Conservation (phyloP, 1,140 invertebrate species). For the Hycleus cichorii region DNA sequence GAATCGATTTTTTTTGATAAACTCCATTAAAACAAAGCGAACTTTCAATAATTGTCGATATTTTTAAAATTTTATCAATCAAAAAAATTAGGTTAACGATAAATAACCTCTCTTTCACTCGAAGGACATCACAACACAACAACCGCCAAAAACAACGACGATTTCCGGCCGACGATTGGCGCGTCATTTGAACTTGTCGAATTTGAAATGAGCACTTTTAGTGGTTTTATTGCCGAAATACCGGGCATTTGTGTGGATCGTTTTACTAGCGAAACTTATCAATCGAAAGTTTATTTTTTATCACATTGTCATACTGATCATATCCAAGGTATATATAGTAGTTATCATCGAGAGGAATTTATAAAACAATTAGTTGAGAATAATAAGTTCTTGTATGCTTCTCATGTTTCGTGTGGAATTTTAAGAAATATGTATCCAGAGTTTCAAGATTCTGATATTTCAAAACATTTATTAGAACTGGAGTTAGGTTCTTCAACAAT, state of each 20-base stretch:
- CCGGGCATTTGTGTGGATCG: slow-evolving; percentile 55
- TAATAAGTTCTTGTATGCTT: slow-evolving; percentile 42
- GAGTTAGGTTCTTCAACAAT: slow-evolving; percentile 26
- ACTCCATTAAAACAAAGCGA: background rate
- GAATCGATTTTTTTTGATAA: background rate
- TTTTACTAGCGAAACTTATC: slow-evolving; percentile 47
- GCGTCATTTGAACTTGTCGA: slow-evolving; percentile 13
- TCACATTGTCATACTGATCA: slow-evolving; percentile 64
- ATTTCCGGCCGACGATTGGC: slow-evolving; percentile 20
- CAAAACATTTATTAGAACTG: slow-evolving; percentile 34
- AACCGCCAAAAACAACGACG: slow-evolving; percentile 29
- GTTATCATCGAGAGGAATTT: slow-evolving; percentile 25
- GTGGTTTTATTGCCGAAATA: slow-evolving; percentile 54
- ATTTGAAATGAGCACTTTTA: slow-evolving; percentile 50
- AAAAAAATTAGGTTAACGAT: slow-evolving; percentile 34
- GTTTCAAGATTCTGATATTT: slow-evolving; percentile 1
- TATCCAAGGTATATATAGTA: slow-evolving; percentile 47
- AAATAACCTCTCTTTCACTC: slow-evolving; percentile 29
- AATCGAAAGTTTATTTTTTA: slow-evolving; percentile 54
- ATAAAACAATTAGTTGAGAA: slow-evolving; percentile 4
- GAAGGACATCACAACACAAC: slow-evolving; percentile 13
- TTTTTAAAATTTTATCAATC: background rate
- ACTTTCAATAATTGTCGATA: too few relatives aligned
- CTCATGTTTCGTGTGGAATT: slow-evolving; percentile 41
- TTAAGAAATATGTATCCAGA: slow-evolving; percentile 30